phyloP scores from a whole-genome alignment of 2,888 invertebrate species.

The Meghimatium bilineatum region DNA sequence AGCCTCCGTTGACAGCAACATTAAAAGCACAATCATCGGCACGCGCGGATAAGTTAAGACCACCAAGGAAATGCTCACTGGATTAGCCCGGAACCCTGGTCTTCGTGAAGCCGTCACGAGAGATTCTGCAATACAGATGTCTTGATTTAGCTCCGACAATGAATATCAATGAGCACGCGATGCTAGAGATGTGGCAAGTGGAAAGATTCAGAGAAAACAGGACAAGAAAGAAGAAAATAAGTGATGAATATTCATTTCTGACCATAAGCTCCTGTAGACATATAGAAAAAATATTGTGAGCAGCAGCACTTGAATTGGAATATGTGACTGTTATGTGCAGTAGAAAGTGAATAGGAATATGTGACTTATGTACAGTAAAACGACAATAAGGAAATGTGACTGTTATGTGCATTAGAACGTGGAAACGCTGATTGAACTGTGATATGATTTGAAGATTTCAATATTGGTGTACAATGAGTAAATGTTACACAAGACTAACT shows the following conservation, averaged over 20 bases:
- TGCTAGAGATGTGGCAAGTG: not conserved
- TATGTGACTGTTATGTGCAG: no score
- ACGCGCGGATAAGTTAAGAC: not conserved
- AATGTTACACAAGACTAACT: no score
- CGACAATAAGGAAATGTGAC: no score
- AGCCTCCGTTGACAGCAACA: not conserved
- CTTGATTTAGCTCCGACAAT: not conserved
- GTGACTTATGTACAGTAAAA: no score
- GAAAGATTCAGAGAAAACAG: not conserved
- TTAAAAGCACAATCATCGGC: not conserved
- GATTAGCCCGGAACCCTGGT: not conserved
- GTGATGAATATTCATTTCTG: not conserved
- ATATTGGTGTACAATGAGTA: no score
- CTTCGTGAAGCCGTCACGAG: not conserved
- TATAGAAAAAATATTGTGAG: no score
- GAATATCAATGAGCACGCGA: constrained; percentile 13
- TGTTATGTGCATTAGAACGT: no score
- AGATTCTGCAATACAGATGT: not conserved
- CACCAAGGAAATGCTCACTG: not conserved
- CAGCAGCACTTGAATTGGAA: no score
- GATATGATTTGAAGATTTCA: no score
- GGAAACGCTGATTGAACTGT: no score
- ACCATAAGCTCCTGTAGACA: not conserved
- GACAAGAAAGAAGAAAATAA: not conserved
- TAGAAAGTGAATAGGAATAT: no score